Evolutionary conservation across 2,113 vertebrate species (phyloP).

Genomic region (Morone saxatilis): DNA sequence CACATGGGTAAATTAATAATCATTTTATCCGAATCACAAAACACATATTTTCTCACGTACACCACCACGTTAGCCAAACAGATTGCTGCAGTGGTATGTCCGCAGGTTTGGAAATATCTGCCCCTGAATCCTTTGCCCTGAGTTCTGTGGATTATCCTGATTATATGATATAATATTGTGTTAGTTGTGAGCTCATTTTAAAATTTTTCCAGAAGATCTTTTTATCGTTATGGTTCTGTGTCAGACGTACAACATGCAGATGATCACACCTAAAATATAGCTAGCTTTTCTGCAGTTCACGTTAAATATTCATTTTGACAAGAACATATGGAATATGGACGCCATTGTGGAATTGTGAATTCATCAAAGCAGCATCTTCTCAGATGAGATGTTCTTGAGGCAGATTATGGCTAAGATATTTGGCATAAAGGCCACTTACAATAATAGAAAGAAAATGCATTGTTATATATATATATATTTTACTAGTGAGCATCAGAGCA

Average conservation of each 20-base stretch:
- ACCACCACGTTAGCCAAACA: neutral
- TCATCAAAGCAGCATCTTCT: neutral
- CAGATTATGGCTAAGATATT: neutral
- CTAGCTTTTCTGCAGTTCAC: neutral
- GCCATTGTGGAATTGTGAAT: constrained; percentile 7
- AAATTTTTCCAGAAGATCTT: neutral
- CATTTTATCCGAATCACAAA: neutral
- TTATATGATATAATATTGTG: neutral
- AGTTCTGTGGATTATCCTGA: neutral
- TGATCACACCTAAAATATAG: neutral
- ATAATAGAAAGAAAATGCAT: neutral
- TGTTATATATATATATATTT: neutral
- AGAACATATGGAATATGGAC: no score
- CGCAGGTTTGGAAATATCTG: neutral
- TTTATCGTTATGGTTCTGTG: neutral
- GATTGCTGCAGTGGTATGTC: neutral
- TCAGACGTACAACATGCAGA: neutral
- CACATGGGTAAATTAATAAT: neutral
- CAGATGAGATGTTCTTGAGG: neutral
- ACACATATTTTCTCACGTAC: neutral
- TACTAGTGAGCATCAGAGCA: neutral
- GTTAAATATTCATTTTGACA: constrained; percentile 3
- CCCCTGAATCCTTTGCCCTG: no score
- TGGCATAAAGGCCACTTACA: neutral
- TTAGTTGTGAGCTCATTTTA: neutral